Conservation (phyloP, 2,888 invertebrate genomes). For the Agrochola lychnidis region DNA sequence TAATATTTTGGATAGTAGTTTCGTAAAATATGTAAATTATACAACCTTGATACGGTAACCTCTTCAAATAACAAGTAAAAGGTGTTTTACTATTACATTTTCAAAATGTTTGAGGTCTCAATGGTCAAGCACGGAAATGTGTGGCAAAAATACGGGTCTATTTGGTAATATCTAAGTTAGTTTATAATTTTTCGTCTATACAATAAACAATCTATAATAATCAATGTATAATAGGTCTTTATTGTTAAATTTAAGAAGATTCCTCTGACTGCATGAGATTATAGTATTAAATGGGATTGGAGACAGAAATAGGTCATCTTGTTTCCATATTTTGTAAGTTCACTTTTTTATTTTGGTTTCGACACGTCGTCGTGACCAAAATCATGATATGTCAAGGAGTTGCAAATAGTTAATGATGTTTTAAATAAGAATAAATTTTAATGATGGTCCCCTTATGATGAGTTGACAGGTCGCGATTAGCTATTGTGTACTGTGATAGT, state of each 20-base stretch:
- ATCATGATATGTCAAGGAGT: conserved; percentile 29
- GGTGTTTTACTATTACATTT: background rate
- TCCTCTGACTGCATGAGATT: no score
- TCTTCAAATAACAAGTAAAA: conserved; percentile 40
- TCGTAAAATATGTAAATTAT: conserved; percentile 21
- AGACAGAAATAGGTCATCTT: no score
- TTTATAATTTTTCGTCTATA: no score
- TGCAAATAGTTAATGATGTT: conserved; percentile 17
- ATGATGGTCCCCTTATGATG: conserved; percentile 17
- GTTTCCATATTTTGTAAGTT: no score
- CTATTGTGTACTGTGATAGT: conserved; percentile 37
- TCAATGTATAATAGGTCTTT: no score
- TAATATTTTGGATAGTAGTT: conserved; percentile 19
- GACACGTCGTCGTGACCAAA: conserved; percentile 23
- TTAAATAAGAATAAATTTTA: conserved; percentile 7
- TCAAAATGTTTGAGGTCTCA: background rate
- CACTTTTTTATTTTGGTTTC: background rate
- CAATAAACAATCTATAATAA: no score
- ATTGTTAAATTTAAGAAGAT: no score
- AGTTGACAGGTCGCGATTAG: conserved; percentile 40
- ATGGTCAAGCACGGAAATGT: no score
- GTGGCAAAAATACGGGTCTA: no score
- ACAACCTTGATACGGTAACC: conserved; percentile 44
- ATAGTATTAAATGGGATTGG: no score
- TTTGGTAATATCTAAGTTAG: no score